These are phyloP conservation scores for Cricetomys ansorgei DNA, from an alignment of 2,113 vertebrate species.

Conservation along the genomic window DNA sequence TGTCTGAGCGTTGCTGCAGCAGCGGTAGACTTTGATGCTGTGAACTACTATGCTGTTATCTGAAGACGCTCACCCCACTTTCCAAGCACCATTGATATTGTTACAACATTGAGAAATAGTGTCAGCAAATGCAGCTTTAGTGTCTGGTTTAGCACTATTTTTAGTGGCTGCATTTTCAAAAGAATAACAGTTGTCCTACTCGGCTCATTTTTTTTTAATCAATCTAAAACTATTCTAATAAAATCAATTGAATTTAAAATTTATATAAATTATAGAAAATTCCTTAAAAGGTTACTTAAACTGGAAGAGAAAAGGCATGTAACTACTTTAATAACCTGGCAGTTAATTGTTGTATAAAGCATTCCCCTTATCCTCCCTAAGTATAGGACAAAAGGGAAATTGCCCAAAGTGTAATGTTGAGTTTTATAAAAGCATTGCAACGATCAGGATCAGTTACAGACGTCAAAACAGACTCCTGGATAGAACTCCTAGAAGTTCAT, in stretches of 20 bases:
- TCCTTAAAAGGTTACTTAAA: conserved; percentile 10
- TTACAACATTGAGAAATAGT: background rate
- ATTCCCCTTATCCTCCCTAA: background rate
- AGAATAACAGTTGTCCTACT: background rate
- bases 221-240: conserved; percentile 19
- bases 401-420: background rate
- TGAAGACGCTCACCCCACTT: background rate
- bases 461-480: background rate
- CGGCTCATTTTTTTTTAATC: background rate
- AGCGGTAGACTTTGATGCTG: conserved; percentile 14
- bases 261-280: background rate
- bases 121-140: background rate
- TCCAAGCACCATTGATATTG: conserved; percentile 31
- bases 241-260: conserved; percentile 17
- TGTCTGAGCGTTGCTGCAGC: conserved; percentile 29
- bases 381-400: background rate
- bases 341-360: background rate
- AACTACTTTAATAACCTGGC: background rate
- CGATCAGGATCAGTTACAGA: background rate
- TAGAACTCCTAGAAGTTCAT: background rate
- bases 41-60: background rate
- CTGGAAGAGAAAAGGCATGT: background rate
- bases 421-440: background rate
- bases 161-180: conserved; percentile 32
- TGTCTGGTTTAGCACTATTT: background rate